A percentile compares a stretch with the other conserved stretches of the same genome.
Evolutionary conservation across 2,888 invertebrate genomes (phyloP).

Genomic region (Cephus pygmeus): DNA sequence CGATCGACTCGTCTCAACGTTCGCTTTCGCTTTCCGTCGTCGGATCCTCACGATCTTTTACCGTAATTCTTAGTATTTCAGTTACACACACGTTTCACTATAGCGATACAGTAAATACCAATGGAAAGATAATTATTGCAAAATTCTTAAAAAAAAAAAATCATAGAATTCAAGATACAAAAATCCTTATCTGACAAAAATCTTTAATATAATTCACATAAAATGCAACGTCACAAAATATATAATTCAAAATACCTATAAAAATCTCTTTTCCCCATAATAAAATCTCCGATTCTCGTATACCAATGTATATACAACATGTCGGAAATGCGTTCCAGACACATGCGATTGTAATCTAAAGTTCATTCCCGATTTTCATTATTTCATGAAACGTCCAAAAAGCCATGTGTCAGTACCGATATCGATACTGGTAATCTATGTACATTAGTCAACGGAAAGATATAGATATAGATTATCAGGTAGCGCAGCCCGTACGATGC

Average conservation of each 20-base stretch:
- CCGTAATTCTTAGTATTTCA: background rate
- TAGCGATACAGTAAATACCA: background rate
- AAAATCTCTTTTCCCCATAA: background rate
- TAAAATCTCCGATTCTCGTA: background rate
- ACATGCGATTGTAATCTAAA: background rate
- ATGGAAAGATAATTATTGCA: background rate
- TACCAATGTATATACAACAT: background rate
- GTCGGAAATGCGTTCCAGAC: background rate
- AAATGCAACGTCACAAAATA: too few species aligned
- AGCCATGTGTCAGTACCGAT: background rate
- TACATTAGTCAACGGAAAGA: background rate
- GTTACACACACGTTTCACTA: background rate
- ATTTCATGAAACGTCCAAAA: background rate
- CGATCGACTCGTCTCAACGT: background rate
- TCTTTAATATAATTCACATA: too few species aligned
- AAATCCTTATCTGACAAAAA: too few species aligned
- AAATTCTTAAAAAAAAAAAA: background rate
- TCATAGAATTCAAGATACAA: background rate
- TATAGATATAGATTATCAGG: background rate
- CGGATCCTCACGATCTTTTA: background rate
- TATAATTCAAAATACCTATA: too few species aligned
- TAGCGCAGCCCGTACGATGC: background rate
- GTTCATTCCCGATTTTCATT: background rate
- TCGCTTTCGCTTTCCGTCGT: background rate
- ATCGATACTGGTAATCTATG: background rate